Evolutionary conservation across 2,113 vertebrate species (phyloP), one percentile per base, ranked within the genome.

Genomic region (Anarhynchus alexandrinus): DNA sequence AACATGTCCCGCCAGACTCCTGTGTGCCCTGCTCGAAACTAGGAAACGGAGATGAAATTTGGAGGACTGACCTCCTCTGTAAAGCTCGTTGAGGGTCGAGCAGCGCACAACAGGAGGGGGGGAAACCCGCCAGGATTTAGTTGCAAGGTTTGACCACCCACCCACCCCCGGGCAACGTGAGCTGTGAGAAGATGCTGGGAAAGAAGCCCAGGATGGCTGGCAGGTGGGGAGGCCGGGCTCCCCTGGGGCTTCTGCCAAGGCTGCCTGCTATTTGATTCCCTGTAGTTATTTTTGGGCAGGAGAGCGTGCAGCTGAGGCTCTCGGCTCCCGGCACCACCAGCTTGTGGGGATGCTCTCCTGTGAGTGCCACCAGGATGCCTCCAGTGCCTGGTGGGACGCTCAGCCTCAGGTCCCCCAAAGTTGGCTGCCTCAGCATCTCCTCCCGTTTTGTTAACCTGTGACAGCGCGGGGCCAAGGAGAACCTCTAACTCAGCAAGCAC

Each of bases 261-360:
- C 54, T 82, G 71, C 12, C 30, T 23, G 62, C 23, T 47, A 1
- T 34, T 86, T 32, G n/a, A 30, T 55, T 54, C 57, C 57, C 18
- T 12, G 6, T 3, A 5, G 43, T n/a, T 38, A 32, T 32, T 80
- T 77, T 65, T 72, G 81, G 15, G 17, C 9, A 20, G 58, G 17
- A 47, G 20, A n/a, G 12, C 0, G 0, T 30, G 8, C 58, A 77
- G 49, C 72, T 86, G 67, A 55, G 66, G 14, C 61, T 51, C 66
- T 71, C 0, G 0, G 40, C 64, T 90, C 34, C 64, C 62, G 0
- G 0, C 16, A 32, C 34, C 38, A 12, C 26, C 11, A 27, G 34
- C 42, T 84, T 49, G 4, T 42, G n/a, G 61, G 42, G 45, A 36
- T 43, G 30, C 23, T 45, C 23, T 49, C n/a, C 64, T 47, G 30